These are phyloP conservation scores for Ianthella basta DNA, from an alignment of 37 sponge, comb jelly and placozoan genomes.

Conservation along the genomic window DNA sequence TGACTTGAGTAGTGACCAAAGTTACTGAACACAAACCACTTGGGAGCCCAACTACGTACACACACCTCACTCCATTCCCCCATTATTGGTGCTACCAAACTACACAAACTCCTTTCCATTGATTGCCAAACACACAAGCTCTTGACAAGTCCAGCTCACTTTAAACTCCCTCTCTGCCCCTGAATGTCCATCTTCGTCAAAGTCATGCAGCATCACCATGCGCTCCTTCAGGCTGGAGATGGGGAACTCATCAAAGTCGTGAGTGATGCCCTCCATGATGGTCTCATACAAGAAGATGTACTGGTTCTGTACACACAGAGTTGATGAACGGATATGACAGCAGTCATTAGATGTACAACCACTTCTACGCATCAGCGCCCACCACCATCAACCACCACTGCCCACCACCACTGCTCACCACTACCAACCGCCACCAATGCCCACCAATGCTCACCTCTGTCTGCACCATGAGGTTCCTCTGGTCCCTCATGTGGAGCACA, in stretches of 20 bases:
- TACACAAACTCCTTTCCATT: not conserved
- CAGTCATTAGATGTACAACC: not conserved
- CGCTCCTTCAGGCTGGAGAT: constrained; percentile 48
- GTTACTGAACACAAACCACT: too few relatives aligned
- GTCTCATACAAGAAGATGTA: constrained; percentile 96
- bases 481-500: constrained; percentile 64
- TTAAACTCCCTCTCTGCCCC: constrained; percentile 71
- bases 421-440: not conserved
- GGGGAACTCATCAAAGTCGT: constrained; percentile 67
- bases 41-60: too few relatives aligned
- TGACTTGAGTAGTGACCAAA: too few relatives aligned
- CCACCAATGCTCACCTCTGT: constrained; percentile 67
- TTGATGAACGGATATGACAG: not conserved
- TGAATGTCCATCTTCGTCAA: constrained; percentile 53
- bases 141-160: constrained; percentile 41
- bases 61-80: too few relatives aligned
- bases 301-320: constrained; percentile 56
- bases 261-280: constrained; percentile 79
- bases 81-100: too few relatives aligned
- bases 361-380: too few relatives aligned
- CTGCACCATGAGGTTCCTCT: constrained; percentile 91
- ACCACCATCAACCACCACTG: too few relatives aligned
- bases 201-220: constrained; percentile 44
- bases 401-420: too few relatives aligned
- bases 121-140: not conserved